Evolutionary conservation across 2,113 vertebrate genomes (phyloP), one percentile per base, ranked within the genome.

Genomic region (Heliornis fulica): DNA sequence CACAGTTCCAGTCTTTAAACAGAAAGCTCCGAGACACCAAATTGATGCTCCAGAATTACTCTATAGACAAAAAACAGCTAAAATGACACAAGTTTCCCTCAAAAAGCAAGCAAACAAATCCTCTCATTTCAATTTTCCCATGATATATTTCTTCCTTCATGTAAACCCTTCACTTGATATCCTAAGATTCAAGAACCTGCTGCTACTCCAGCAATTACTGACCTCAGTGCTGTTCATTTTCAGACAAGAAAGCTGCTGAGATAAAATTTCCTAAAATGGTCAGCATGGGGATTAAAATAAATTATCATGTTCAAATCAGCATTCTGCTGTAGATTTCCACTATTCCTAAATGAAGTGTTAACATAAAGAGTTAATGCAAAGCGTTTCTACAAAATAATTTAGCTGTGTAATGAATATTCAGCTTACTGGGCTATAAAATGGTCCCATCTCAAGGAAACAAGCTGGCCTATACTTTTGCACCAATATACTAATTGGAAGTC

Each of bases 141-240:
- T 65, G 26, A 85, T 89, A 15, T 53, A 93, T 80, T 94, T 77
- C 2, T 50, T 57, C 45, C 22, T 70, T 92, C 69, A 32, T 85
- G 75, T 38, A 96, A 95, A 70, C 15, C 50, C 34, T 94, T 97
- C 57, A 70, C 85, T 72, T 68, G 59, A 16, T 19, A 32, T 22
- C 41, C 43, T 90, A 61, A 75, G 57, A 91, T 90, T 83, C 86
- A 93, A 93, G 17, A 97, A 63, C 83, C 83, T 83, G 82, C 95
- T 97, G 93, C 68, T 96, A 64, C 56, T 90, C 77, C 63, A 86
- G 92, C 94, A 96, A 97, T 97, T 93, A 95, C 83, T 96, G 92
- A 93, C 85, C 77, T 95, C 80, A 18, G 43, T 70, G 53, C 50
- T 89, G 61, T 34, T 97, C 78, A 91, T 79, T 85, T 94, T 93